Conservation (phyloP, 2,113 vertebrate species). For the Nipponia nippon region DNA sequence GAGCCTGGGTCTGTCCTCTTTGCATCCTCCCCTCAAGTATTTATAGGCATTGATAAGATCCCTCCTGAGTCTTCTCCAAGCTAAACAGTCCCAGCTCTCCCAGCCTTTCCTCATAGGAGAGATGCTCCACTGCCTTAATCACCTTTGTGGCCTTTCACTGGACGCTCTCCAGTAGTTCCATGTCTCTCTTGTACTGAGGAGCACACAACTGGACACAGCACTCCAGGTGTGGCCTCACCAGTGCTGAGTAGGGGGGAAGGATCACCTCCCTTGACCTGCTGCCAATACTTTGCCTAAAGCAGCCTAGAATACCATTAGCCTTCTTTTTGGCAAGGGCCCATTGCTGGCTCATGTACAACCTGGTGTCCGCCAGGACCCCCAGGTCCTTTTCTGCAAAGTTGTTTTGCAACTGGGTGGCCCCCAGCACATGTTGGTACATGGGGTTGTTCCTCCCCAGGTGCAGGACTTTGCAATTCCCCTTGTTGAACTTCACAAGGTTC, state of each 20-base stretch:
- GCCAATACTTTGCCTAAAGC: background rate
- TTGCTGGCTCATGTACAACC: background rate
- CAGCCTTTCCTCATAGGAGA: background rate
- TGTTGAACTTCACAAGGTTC: background rate
- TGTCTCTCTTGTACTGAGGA: background rate
- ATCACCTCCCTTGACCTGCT: background rate
- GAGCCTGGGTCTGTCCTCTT: background rate
- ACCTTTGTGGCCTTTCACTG: background rate
- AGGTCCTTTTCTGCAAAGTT: background rate
- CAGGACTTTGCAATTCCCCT: background rate
- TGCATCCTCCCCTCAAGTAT: background rate
- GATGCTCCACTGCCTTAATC: background rate
- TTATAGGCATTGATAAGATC: background rate
- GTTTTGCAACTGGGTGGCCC: background rate
- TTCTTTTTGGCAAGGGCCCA: background rate
- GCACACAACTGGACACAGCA: background rate
- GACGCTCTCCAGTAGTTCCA: background rate
- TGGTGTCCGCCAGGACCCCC: background rate
- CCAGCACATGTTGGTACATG: background rate
- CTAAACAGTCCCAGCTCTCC: background rate
- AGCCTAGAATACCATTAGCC: background rate
- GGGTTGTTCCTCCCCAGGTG: rapidly evolving
- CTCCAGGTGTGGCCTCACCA: background rate
- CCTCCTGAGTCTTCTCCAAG: background rate
- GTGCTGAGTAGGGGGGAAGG: background rate